Base-by-base conservation (phyloP, 2,797 vertebrate species). In the Cephalopachus bancanus region DNA sequence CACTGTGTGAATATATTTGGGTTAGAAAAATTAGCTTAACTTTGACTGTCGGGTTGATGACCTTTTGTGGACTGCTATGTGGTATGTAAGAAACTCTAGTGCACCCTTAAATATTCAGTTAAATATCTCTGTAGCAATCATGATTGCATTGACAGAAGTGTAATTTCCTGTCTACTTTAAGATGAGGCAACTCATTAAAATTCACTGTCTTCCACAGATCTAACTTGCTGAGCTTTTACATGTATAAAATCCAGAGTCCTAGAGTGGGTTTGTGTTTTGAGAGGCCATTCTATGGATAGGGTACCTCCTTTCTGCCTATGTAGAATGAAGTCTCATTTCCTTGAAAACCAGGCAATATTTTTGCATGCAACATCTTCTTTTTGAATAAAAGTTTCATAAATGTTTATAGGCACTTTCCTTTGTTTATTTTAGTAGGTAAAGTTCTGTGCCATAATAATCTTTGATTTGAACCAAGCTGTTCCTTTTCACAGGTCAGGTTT, bases 181-280 rank as follows among this genome's bases (percentile, higher is more conserved):
- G 37, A 62, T 62, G 9, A 83, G 60, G 87, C 1, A n/a, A 53
- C 24, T 83, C 10, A 57, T 69, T 59, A 92, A 94, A 97, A 67
- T n/a, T 80, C 7, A 92, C 53, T 87, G 30, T 0, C 14, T 93
- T 30, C 14, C 57, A 17, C 79, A 76, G 0, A 37, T 5, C 24
- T 94, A 90, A 65, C 74, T 55, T 89, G 55, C 10, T 37, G 49
- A 64, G 33, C 11, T 74, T 24, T 60, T 62, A 62, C 51, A 88
- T 37, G 20, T n/a, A 51, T 20, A 71, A 59, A 57, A n/a, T 3
- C 3, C 26, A 30, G 2, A 60, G 9, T 74, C 55, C 64, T n/a
- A 62, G 0, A 59, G 2, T 87, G 8, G 26, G 16, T 55, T 57
- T 89, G 75, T 92, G 44, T 67, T 53, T 2, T 30, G 49, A 89